Evolutionary conservation across 2,888 invertebrate genomes (phyloP).

Genomic region (Neocrepidodera transversa): DNA sequence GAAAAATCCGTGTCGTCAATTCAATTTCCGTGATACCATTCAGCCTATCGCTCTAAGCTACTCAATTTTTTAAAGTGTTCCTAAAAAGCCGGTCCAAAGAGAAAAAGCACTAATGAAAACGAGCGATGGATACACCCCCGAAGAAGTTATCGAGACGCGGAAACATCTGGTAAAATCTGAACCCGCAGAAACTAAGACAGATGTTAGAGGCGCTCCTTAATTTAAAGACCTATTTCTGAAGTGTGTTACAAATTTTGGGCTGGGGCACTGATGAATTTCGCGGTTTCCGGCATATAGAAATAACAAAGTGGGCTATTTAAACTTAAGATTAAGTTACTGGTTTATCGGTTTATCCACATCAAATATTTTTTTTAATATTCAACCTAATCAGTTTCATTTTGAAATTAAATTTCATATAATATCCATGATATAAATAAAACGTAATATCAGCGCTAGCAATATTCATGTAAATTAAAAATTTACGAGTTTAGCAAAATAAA

Average conservation of each 20-base stretch:
- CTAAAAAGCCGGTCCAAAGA: slow-evolving; percentile 4
- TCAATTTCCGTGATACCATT: too few species aligned
- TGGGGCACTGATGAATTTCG: slow-evolving; percentile 38
- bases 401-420: too few species aligned
- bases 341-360: too few species aligned
- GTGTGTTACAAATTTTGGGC: slow-evolving; percentile 40
- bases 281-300: slow-evolving; percentile 13
- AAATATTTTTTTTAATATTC: too few species aligned
- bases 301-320: slow-evolving; percentile 11
- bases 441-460: not conserved
- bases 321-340: not conserved
- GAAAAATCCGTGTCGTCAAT: too few species aligned
- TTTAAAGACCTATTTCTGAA: slow-evolving; percentile 44
- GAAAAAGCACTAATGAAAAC: slow-evolving; percentile 20
- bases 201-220: slow-evolving; percentile 44
- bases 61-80: slow-evolving; percentile 5
- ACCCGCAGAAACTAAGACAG: slow-evolving; percentile 46
- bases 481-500: not conserved
- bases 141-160: slow-evolving; percentile 44
- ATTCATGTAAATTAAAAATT: not conserved
- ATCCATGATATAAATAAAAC: too few species aligned
- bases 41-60: slow-evolving; percentile 5
- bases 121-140: not conserved
- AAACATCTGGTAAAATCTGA: slow-evolving; percentile 47
- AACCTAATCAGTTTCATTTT: too few species aligned